These are phyloP conservation scores for Dicrostonyx torquatus DNA, from an alignment of 2,797 vertebrate species.

Conservation along the genomic window DNA sequence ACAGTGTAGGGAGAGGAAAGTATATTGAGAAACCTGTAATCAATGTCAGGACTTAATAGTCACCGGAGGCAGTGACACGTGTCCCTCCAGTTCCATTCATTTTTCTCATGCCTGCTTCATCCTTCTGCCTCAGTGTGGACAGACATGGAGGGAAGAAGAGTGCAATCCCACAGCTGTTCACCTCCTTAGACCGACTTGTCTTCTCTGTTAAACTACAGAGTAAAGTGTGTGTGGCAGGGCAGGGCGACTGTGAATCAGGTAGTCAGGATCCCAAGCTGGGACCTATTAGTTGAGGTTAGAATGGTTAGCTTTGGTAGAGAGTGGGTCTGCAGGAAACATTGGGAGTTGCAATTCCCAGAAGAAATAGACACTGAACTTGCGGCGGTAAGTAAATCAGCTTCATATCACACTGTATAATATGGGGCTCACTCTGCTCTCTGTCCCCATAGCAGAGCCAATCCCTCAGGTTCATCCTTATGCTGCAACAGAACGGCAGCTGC, in stretches of 20 bases:
- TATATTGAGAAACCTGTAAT: background rate
- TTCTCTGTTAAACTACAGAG: background rate
- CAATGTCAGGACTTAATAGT: background rate
- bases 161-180: background rate
- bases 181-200: background rate
- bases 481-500: background rate
- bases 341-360: background rate
- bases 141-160: background rate
- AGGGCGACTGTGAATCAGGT: background rate
- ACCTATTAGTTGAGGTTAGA: background rate
- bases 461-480: background rate
- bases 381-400: background rate
- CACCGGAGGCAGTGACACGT: background rate
- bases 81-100: fast-evolving
- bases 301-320: background rate
- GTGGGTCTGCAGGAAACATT: background rate
- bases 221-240: no score
- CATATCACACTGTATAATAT: background rate
- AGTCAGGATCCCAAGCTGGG: background rate
- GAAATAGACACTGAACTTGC: background rate
- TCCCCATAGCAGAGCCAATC: background rate
- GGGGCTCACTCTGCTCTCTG: background rate
- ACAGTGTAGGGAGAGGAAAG: background rate
- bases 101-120: background rate
- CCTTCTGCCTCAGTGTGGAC: background rate